Evolutionary conservation across 2,113 vertebrate species (phyloP), one percentile per base, ranked within the genome.

Genomic region (Anarhynchus alexandrinus): DNA sequence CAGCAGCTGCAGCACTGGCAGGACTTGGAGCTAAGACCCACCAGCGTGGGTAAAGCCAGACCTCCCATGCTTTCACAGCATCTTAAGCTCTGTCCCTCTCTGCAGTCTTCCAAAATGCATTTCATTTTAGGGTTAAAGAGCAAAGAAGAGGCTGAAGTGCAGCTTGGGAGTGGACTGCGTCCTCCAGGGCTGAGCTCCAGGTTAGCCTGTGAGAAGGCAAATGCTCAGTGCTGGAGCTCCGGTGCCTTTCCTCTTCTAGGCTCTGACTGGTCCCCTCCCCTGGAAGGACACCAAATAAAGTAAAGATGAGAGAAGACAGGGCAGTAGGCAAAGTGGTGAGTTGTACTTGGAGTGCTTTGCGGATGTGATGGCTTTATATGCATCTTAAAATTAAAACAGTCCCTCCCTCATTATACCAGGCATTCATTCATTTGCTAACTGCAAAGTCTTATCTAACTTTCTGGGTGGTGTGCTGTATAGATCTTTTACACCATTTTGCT

Each of bases 71-170:
- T 83, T 79, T 12, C 45, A 61, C 30, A 69, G 32, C 16, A 59
- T 58, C 42, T 66, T 36, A 66, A 77, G 10, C 34, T 70, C 14
- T 71, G 12, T 43, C 29, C 40, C 67, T 6, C 71, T 49, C 36
- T 73, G 7, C 0, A 0, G 9, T 80, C 21, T 86, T 65, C 36
- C 14, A 34, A 73, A 90, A 52, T 12, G 8, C 0, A 0, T 65
- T 82, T 72, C 19, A 20, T 18, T 64, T 92, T 23, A 66, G 34
- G 40, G 4, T 76, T 93, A n/a, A 82, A 91, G 47, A 52, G 23
- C 52, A 45, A 79, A 82, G 74, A 74, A 52, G 82, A 59, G 36
- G 21, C 27, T 20, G 40, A 74, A 49, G 6, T n/a, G 14, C 26
- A 61, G 36, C 49, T 57, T 66, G 34, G 54, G 45, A 80, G n/a